phyloP scores from a whole-genome alignment of 2,888 invertebrate species.

The Rhagonycha lutea region DNA sequence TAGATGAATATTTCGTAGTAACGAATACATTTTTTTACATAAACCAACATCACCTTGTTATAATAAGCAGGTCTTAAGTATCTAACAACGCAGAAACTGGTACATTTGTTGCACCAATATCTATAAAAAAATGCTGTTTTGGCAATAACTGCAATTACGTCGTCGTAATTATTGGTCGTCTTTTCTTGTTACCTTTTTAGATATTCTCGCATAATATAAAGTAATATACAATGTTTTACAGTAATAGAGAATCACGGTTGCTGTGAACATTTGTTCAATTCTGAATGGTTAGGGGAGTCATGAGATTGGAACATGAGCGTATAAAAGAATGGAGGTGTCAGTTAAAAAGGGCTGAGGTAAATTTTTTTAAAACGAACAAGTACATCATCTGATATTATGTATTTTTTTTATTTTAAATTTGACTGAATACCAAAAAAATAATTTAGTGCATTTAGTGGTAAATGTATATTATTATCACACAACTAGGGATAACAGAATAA shows the following conservation, averaged over 20 bases:
- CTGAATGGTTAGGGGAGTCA: not conserved
- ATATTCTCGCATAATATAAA: not conserved
- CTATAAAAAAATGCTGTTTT: not conserved
- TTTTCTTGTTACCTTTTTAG: not conserved
- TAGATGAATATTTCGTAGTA: not conserved
- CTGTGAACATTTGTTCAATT: not conserved
- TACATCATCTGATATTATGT: too few relatives aligned
- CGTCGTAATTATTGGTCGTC: too few relatives aligned
- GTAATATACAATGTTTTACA: not conserved
- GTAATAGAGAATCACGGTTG: too few relatives aligned
- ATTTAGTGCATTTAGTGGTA: too few relatives aligned
- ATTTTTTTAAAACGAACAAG: not conserved
- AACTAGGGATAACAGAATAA: too few relatives aligned
- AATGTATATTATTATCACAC: too few relatives aligned
- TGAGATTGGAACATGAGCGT: not conserved
- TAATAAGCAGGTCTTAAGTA: not conserved
- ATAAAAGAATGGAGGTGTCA: too few relatives aligned
- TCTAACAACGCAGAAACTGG: not conserved
- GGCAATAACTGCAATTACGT: not conserved
- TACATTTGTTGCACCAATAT: not conserved
- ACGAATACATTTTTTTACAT: not conserved
- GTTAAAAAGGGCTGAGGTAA: not conserved
- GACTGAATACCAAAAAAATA: too few relatives aligned
- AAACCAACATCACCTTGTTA: not conserved
- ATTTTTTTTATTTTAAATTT: too few relatives aligned